Evolutionary conservation across 2,113 vertebrate genomes (phyloP), one percentile per base, ranked within the genome.

Genomic region (Phasianus colchicus): DNA sequence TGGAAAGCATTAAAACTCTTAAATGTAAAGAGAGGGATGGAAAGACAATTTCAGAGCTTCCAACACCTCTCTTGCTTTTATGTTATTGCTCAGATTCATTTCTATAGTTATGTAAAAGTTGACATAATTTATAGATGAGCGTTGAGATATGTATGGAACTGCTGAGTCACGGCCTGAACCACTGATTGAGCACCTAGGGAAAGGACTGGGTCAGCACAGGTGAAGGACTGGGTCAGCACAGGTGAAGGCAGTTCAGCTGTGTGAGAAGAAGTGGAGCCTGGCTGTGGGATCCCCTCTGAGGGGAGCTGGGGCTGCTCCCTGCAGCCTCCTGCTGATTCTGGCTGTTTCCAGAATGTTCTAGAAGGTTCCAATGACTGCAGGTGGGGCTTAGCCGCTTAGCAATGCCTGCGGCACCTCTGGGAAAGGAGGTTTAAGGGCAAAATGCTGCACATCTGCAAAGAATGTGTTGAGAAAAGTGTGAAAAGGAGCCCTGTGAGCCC

Each of bases 331-430:
- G 52, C 22, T 2, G 4, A 15, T 52, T 60, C 36, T 4, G 8
- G 13, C 42, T 2, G 1, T 30, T 55, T 54, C 48, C 10, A 21
- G 24, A 13, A 13, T 13, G 29, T 30, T 61, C 60, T 24, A 27
- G 60, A 38, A 61, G 60, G 16, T 43, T 57, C 45, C 13, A 7
- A 38, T 6, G 0, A 4, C 75, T 27, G 13, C 7, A 34, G n/a
- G 22, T 29, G 3, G 13, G 14, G 29, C 50, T 15, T 1, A 0
- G 47, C 13, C 13, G 30, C 34, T 17, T 3, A 2, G 34, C 20
- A 32, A 10, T 2, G 0, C 6, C 30, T 52, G 25, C 3, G 2
- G 36, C 4, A 1, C 40, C 63, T 24, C 4, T 0, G n/a, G 18
- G 27, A 3, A 50, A 42, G 18, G 0, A 2, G 24, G 9, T 27